Evolutionary conservation across 2,797 vertebrate species (phyloP), one percentile per base, ranked within the genome.

Genomic region (Enteromius unitaeniatus): DNA sequence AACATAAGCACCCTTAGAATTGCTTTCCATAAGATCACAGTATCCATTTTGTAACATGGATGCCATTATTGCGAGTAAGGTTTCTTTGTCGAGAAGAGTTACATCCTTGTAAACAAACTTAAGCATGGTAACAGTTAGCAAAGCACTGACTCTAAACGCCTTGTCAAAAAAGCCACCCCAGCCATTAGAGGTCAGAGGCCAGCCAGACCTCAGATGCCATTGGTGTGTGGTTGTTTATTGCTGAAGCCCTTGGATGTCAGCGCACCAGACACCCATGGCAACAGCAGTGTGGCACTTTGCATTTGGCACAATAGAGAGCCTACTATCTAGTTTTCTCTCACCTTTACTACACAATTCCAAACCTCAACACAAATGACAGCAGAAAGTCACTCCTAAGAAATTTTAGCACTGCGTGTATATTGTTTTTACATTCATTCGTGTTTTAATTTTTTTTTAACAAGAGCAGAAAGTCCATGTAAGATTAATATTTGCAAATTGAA

Each of bases 171-270:
- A 88, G 89, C 31, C 0, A 83, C 88, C 91, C 90, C 90, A 90
- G 91, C 90, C 91, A 89, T 89, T 88, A 89, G 88, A 94, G 96
- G 94, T 96, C 95, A 96, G 92, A 95, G 96, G 94, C 96, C 94
- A 91, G 34, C 85, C 75, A 92, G 93, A 93, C 92, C 94, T 95
- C 93, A 94, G 94, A 97, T 96, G 94, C 93, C 95, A 95, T 97
- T 96, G 95, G 94, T 96, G 93, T 93, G 92, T 81, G 83, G 87
- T 91, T 21, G 82, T 94, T 95, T 95, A 96, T 96, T 96, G 93
- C 94, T 90, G 85, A 91, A 92, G 94, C 92, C 91, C 31, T 81
- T 89, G 92, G 88, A 92, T 96, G 95, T 96, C 94, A 94, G 92
- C 94, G 91, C 93, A 84, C 23, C 84, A 92, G 92, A 97, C 94